Percentiles rank a stretch among this genome's conserved stretches.
phyloP scores from a whole-genome alignment of 2,888 invertebrate genomes.

The Netelia fuscicornis region DNA sequence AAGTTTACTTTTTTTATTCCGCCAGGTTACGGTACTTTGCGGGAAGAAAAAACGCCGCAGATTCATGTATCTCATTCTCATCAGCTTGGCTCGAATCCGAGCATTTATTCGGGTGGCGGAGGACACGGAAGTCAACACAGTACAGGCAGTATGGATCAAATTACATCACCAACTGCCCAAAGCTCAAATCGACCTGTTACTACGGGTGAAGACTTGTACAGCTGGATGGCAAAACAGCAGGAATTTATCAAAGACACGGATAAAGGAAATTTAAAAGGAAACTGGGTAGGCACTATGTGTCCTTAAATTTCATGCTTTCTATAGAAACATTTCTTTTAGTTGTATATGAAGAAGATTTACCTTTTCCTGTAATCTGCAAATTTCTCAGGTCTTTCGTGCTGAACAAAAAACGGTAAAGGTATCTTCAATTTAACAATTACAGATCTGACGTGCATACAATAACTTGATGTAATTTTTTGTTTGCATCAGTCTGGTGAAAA shows the following conservation, averaged over 20 bases:
- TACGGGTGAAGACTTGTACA: slow-evolving; percentile 95
- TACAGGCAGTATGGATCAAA: slow-evolving; percentile 82
- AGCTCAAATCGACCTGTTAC: slow-evolving; percentile 86
- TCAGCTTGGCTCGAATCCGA: slow-evolving; percentile 89
- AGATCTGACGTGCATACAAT: slow-evolving; percentile 11
- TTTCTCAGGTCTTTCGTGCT: slow-evolving; percentile 82
- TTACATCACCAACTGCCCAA: slow-evolving; percentile 85
- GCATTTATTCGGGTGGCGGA: slow-evolving; percentile 84
- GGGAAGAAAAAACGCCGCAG: slow-evolving; percentile 88
- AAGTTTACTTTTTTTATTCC: slow-evolving; percentile 7
- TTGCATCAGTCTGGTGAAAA: slow-evolving; percentile 15
- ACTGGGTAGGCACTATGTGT: slow-evolving; percentile 80
- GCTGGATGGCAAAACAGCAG: slow-evolving; percentile 98
- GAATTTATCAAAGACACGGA: slow-evolving; percentile 86
- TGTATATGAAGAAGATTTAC: neutral
- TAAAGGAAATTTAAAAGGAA: slow-evolving; percentile 81
- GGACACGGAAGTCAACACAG: slow-evolving; percentile 84
- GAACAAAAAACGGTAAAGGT: slow-evolving; percentile 83
- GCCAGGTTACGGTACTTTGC: slow-evolving; percentile 91
- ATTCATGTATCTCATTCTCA: slow-evolving; percentile 82
- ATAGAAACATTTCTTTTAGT: neutral
- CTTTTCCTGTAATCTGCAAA: slow-evolving; percentile 41
- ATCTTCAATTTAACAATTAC: slow-evolving; percentile 67
- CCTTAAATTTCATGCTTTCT: slow-evolving; percentile 7
- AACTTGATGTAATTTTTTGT: slow-evolving; percentile 35